phyloP scores from a whole-genome alignment of 2,113 vertebrate species.

The Cyphomyrus plagiostoma region DNA sequence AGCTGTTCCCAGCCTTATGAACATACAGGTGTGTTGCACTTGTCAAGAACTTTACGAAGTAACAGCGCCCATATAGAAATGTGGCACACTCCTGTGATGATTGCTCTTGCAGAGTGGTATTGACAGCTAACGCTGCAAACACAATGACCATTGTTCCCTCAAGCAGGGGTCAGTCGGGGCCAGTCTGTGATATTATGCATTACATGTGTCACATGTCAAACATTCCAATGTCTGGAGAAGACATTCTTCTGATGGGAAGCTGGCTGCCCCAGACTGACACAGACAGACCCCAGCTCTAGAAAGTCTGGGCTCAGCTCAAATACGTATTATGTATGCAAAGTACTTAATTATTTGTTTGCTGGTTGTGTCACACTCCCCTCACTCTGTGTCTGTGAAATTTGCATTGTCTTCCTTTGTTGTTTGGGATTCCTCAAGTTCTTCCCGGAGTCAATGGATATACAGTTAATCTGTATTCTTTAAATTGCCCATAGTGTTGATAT shows the following conservation, averaged over 20 bases:
- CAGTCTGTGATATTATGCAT: neutral
- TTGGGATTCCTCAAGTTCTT: neutral
- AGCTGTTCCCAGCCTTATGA: neutral
- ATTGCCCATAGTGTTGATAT: neutral
- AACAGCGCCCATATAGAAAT: neutral
- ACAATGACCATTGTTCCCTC: neutral
- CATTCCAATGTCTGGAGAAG: neutral
- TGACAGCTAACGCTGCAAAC: neutral
- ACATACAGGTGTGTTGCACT: neutral
- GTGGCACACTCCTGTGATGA: neutral
- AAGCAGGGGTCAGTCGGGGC: neutral
- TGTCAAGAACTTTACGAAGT: neutral
- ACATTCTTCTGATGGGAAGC: neutral
- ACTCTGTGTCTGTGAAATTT: neutral
- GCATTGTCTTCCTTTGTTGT: neutral
- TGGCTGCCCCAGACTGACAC: neutral
- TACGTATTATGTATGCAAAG: neutral
- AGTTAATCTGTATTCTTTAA: neutral
- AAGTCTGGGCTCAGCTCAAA: neutral
- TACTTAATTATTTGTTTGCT: neutral
- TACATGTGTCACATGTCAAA: neutral
- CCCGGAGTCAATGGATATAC: neutral
- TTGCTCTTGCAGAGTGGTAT: neutral
- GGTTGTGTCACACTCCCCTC: neutral
- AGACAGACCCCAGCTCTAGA: neutral